A percentile compares a stretch with the other conserved stretches of the same genome.
phyloP scores from a whole-genome alignment of 2,888 invertebrate species.

The Malachius bipustulatus region DNA sequence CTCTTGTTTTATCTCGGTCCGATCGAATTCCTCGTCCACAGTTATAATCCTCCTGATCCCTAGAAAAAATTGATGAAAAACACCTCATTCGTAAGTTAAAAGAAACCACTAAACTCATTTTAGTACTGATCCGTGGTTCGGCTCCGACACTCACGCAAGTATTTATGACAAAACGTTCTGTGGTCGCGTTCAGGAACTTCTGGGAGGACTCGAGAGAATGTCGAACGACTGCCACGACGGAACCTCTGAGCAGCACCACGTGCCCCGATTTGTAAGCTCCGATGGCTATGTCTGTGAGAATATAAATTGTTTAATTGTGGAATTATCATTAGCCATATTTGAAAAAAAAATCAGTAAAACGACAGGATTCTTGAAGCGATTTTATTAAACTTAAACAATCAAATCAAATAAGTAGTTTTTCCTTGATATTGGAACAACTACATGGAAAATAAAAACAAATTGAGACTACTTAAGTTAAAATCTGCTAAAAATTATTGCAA shows the following conservation, averaged over 20 bases:
- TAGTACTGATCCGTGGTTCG: too few species aligned
- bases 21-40: conserved; percentile 17
- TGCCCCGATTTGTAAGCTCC: conserved; percentile 48
- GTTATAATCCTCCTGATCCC: conserved; percentile 15
- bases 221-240: conserved; percentile 29
- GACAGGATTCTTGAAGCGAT: too few species aligned
- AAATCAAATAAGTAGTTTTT: too few species aligned
- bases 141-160: not conserved
- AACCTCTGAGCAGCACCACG: conserved; percentile 41
- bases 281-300: conserved; percentile 44
- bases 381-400: too few species aligned
- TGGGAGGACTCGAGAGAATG: not conserved
- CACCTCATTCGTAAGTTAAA: too few species aligned
- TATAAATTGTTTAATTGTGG: conserved; percentile 1
- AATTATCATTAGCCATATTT: not conserved
- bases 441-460: too few species aligned
- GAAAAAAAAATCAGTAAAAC: not conserved
- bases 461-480: too few species aligned
- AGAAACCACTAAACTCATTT: too few species aligned
- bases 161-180: not conserved
- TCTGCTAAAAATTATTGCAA: too few species aligned
- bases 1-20: conserved; percentile 13
- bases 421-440: too few species aligned
- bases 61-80: too few species aligned
- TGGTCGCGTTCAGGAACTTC: not conserved